These are phyloP conservation scores for Pollenia griseotomentosa DNA, from an alignment of 2,888 invertebrate genomes.

Conservation along the genomic window DNA sequence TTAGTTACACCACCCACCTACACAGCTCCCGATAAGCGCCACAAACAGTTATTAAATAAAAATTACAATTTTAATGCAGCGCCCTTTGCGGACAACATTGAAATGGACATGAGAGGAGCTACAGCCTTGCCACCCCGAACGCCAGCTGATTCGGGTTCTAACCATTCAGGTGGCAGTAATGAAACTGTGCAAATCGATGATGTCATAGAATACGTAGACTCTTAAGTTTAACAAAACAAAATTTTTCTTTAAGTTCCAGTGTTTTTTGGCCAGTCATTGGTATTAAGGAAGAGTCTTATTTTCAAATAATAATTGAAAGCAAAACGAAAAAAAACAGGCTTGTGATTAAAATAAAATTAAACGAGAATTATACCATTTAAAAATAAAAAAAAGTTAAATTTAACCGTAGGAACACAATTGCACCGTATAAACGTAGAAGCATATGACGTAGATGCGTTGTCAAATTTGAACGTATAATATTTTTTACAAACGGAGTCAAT, in stretches of 20 bases:
- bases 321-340: slow-evolving; percentile 66
- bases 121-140: slow-evolving; percentile 72
- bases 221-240: slow-evolving; percentile 74
- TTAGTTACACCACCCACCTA: slow-evolving; percentile 77
- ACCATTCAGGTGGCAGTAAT: slow-evolving; percentile 84
- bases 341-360: slow-evolving; percentile 68
- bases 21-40: slow-evolving; percentile 74
- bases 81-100: slow-evolving; percentile 69
- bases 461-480: too few relatives aligned
- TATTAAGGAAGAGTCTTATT: neutral
- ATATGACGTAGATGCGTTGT: too few relatives aligned
- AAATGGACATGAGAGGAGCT: slow-evolving; percentile 78
- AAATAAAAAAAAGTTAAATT: slow-evolving; percentile 1
- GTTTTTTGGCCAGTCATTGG: slow-evolving; percentile 46
- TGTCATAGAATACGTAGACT: slow-evolving; percentile 83
- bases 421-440: too few relatives aligned
- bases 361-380: slow-evolving; percentile 30
- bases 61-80: slow-evolving; percentile 61
- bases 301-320: slow-evolving; percentile 39
- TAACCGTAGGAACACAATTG: too few relatives aligned
- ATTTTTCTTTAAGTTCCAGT: slow-evolving; percentile 20
- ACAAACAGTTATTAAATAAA: slow-evolving; percentile 63
- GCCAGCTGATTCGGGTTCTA: slow-evolving; percentile 80
- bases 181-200: slow-evolving; percentile 84
- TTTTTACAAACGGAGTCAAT: too few relatives aligned